Percentiles rank a stretch among this genome's conserved stretches.
Conservation (phyloP, 2,113 vertebrate species). For the Xiphophorus couchianus region DNA sequence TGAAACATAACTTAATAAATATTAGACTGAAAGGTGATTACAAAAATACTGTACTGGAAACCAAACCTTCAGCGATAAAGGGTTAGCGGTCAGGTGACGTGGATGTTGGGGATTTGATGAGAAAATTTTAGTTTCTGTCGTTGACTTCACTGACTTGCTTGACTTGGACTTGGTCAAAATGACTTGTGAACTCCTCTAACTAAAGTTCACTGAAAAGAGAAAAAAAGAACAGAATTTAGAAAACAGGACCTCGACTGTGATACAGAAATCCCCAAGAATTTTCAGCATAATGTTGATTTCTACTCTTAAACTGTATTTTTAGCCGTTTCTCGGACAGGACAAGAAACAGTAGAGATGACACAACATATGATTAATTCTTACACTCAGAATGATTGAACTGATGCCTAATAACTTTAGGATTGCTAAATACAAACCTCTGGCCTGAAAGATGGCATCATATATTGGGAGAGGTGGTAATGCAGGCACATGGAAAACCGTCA, state of each 20-base stretch:
- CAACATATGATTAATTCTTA: neutral
- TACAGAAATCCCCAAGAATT: too few species aligned
- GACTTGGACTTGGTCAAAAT: too few species aligned
- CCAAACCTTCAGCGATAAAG: neutral
- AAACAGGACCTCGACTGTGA: too few species aligned
- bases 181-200: too few species aligned
- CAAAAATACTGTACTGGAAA: too few species aligned
- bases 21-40: too few species aligned
- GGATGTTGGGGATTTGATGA: neutral
- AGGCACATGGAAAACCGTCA: slow-evolving; percentile 14
- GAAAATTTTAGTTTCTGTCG: neutral
- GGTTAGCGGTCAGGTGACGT: neutral
- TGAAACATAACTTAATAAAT: too few species aligned
- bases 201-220: too few species aligned
- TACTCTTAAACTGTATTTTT: too few species aligned
- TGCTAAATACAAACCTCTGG: neutral
- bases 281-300: too few species aligned
- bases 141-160: neutral
- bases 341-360: neutral
- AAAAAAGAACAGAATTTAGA: too few species aligned
- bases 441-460: neutral
- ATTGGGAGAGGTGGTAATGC: neutral
- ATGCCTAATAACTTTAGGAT: neutral
- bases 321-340: too few species aligned
- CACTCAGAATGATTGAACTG: neutral